A percentile compares a stretch with the other conserved stretches of the same genome.
Evolutionary conservation across 2,113 vertebrate genomes (phyloP).

Genomic region (Narcine bancroftii): DNA sequence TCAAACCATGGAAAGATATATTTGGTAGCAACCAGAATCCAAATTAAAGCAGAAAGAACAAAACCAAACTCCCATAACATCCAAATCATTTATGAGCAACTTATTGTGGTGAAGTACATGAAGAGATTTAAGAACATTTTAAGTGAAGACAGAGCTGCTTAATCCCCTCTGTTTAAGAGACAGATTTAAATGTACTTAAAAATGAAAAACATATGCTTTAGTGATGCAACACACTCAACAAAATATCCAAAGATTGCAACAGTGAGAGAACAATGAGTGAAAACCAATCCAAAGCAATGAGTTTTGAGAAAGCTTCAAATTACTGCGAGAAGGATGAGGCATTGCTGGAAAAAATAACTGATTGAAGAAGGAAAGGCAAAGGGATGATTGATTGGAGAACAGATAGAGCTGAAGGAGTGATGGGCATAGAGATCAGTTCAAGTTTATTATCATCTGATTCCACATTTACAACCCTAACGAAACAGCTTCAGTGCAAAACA

Average conservation of each 20-base stretch:
- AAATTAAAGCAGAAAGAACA: background rate
- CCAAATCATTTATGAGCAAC: slow-evolving; percentile 3
- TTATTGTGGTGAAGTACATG: background rate
- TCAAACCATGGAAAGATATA: background rate
- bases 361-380: too few species aligned
- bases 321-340: background rate
- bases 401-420: background rate
- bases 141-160: background rate
- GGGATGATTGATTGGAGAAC: background rate
- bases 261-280: background rate
- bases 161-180: background rate
- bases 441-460: too few species aligned
- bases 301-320: background rate
- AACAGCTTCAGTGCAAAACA: too few species aligned
- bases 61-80: background rate
- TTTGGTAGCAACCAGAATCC: background rate
- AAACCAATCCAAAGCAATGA: background rate
- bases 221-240: background rate
- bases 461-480: too few species aligned
- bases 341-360: background rate
- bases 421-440: background rate
- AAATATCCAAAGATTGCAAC: background rate
- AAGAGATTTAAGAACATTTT: background rate
- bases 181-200: background rate
- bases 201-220: background rate